Evolutionary conservation across 2,888 invertebrate species (phyloP), one percentile per base, ranked within the genome.

Genomic region (Ischnura elegans): DNA sequence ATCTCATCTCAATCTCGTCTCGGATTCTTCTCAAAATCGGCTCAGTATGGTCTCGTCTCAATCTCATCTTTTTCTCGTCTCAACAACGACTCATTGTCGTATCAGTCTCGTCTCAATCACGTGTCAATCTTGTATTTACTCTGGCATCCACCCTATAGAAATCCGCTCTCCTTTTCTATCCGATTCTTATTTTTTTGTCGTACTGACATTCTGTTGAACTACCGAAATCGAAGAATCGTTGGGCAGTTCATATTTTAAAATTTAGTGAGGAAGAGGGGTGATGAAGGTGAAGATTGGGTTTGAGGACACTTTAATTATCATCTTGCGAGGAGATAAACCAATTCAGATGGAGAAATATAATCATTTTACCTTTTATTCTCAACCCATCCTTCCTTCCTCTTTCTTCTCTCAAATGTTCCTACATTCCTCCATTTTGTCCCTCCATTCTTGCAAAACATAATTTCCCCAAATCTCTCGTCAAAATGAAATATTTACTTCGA

Each of bases 201-300:
- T n/a, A n/a, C n/a, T n/a, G 51, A 51, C 51, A 61, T 25, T 36
- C 76, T 76, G 76, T 76, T 76, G 29, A 36, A 76, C 76, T 76
- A 36, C 76, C 76, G 36, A 76, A 76, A 36, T 76, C 76, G n/a
- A n/a, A n/a, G 76, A 76, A 76, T 29, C 76, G 76, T 36, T 76
- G 76, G 36, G 76, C 36, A 76, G 36, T 76, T 76, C 36, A 76
- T 76, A 76, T n/a, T n/a, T n/a, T n/a, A 51, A 19, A 51, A 51
- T n/a, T n/a, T n/a, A n/a, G n/a, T n/a, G n/a, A n/a, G n/a, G n/a
- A n/a, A n/a, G n/a, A n/a, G 51, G 19, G 8, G 51, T 1, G 13
- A 19, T 13, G 51, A 8, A 10, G 19, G 13, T 5, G 47, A 8
- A 47, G 51, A 8, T 25, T n/a, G 61, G n/a, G n/a, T 4, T 3